Conservation (phyloP, 2,888 invertebrate species). For the Acrobasis suavella region DNA sequence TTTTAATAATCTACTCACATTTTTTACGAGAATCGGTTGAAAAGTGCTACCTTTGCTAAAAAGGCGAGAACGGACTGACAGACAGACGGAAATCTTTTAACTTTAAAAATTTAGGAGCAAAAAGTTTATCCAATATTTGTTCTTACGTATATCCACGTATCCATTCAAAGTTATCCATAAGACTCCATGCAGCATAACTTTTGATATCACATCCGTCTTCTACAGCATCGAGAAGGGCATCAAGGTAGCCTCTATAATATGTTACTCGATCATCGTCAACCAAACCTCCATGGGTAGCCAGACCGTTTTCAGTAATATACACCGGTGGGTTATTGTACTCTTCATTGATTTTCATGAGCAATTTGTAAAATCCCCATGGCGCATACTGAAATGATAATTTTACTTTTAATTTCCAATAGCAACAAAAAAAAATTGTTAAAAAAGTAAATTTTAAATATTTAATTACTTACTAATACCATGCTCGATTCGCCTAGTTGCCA, state of each 20-base stretch:
- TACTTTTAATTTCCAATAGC: background rate
- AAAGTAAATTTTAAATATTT: background rate
- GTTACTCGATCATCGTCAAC: slow-evolving; percentile 59
- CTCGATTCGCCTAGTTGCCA: slow-evolving; percentile 20
- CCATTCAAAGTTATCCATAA: slow-evolving; percentile 85
- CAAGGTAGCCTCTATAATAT: slow-evolving; percentile 56
- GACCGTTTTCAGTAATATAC: slow-evolving; percentile 78
- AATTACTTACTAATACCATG: slow-evolving; percentile 2
- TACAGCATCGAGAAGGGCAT: slow-evolving; percentile 57
- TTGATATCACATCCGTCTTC: slow-evolving; percentile 59
- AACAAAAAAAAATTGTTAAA: background rate
- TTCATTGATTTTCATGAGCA: slow-evolving; percentile 35
- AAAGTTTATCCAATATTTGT: too few relatives aligned
- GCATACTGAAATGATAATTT: background rate
- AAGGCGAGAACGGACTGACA: too few relatives aligned
- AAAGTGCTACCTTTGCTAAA: too few relatives aligned
- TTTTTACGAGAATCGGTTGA: too few relatives aligned
- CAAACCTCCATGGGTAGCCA: slow-evolving; percentile 55
- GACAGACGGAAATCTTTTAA: too few relatives aligned
- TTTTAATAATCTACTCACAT: too few relatives aligned
- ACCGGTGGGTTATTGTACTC: slow-evolving; percentile 37
- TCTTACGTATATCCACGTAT: slow-evolving; percentile 72
- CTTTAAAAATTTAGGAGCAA: too few relatives aligned
- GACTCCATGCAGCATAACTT: slow-evolving; percentile 81
- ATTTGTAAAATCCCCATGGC: slow-evolving; percentile 34